phyloP scores from a whole-genome alignment of 2,113 vertebrate species.

The Thamnophis sirtalis region DNA sequence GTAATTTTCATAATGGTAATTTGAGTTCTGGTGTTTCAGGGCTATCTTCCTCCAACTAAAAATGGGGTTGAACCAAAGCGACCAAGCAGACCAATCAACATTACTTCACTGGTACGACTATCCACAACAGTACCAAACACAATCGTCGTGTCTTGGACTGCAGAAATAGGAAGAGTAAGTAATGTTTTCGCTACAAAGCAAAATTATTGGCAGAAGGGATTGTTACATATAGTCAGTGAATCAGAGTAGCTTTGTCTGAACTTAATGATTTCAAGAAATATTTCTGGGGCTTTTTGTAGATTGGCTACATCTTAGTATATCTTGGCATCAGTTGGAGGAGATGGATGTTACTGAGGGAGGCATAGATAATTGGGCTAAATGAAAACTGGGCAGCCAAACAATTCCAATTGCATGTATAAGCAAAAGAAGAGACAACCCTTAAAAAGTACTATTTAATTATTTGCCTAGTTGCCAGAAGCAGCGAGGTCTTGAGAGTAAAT shows the following conservation, averaged over 20 bases:
- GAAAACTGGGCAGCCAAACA: not conserved
- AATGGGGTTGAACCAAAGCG: constrained; percentile 99
- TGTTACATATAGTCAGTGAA: not conserved
- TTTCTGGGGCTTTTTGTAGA: not conserved
- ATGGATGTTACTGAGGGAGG: not conserved
- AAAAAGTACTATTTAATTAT: not conserved
- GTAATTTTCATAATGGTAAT: not conserved
- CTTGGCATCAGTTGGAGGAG: not conserved
- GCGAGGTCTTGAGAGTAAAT: not conserved
- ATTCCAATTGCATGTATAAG: not conserved
- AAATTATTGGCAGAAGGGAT: not conserved
- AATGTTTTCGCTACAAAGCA: not conserved
- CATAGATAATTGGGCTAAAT: not conserved
- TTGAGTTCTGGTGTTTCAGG: constrained; percentile 66
- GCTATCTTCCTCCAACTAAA: constrained; percentile 99
- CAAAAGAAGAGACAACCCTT: not conserved
- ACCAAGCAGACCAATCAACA: constrained; percentile 98
- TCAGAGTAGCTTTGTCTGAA: not conserved
- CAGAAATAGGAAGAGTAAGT: constrained; percentile 94
- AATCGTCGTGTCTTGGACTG: constrained; percentile 96
- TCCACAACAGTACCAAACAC: constrained; percentile 97
- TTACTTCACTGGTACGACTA: constrained; percentile 95
- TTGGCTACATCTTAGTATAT: not conserved
- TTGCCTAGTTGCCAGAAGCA: not conserved
- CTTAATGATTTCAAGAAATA: not conserved